These are phyloP conservation scores for Melanargia galathea DNA, from an alignment of 2,888 invertebrate genomes.

Conservation along the genomic window DNA sequence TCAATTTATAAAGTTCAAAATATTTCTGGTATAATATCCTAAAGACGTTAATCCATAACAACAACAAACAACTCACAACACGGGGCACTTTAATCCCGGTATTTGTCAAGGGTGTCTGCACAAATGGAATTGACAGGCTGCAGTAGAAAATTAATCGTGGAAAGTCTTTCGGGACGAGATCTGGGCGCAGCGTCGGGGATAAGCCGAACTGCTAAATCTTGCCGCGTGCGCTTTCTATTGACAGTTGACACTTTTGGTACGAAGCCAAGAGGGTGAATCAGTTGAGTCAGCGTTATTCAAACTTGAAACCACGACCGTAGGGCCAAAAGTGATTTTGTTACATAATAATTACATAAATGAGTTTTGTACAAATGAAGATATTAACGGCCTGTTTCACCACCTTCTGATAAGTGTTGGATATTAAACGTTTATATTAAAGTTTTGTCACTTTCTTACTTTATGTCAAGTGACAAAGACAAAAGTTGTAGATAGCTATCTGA, in stretches of 20 bases:
- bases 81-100: slow-evolving; percentile 77
- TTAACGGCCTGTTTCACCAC: background rate
- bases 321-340: background rate
- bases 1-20: background rate
- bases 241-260: slow-evolving; percentile 74
- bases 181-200: slow-evolving; percentile 44
- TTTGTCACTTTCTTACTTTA: no score
- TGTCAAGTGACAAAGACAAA: no score
- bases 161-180: slow-evolving; percentile 70
- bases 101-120: slow-evolving; percentile 76
- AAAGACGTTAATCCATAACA: slow-evolving; percentile 35
- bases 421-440: no score
- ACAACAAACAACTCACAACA: slow-evolving; percentile 57
- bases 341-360: background rate
- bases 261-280: slow-evolving; percentile 62
- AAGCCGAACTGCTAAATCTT: slow-evolving; percentile 61
- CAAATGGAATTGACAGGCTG: slow-evolving; percentile 78
- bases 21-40: slow-evolving; percentile 14
- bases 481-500: no score
- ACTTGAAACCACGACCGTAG: background rate
- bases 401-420: no score
- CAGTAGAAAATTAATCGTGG: slow-evolving; percentile 78
- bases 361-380: background rate
- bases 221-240: slow-evolving; percentile 78
- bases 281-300: slow-evolving; percentile 24